phyloP scores from a whole-genome alignment of 1,140 invertebrate species.

The Brachionus plicatilis region DNA sequence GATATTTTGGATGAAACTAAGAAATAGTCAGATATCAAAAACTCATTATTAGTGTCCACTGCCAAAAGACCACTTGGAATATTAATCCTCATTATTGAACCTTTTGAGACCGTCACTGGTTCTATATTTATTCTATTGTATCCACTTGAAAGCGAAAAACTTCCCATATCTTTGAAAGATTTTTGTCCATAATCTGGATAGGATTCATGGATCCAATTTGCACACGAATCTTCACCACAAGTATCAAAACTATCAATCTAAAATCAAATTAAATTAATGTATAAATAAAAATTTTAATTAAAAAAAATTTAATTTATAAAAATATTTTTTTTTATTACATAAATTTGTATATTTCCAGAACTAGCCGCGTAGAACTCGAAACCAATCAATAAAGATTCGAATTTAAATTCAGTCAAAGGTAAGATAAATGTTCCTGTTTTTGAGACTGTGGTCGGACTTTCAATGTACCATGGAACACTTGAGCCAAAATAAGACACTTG shows the following conservation, averaged over 20 bases:
- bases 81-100: neutral
- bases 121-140: neutral
- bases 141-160: neutral
- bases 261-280: neutral
- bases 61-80: neutral
- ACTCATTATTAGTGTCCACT: neutral
- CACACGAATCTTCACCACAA: neutral
- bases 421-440: neutral
- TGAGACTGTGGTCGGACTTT: neutral
- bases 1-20: neutral
- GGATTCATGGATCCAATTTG: neutral
- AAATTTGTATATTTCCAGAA: neutral
- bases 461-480: neutral
- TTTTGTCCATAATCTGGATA: neutral
- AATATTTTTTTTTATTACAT: neutral
- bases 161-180: neutral
- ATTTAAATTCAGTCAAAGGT: slow-evolving; percentile 17
- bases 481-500: neutral
- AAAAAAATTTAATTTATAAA: neutral
- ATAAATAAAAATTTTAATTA: neutral
- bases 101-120: neutral
- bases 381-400: neutral
- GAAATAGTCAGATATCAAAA: neutral
- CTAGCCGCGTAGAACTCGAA: neutral
- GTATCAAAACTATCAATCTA: neutral